Percentiles rank a stretch among this genome's conserved stretches.
Evolutionary conservation across 2,797 vertebrate genomes (phyloP).

Genomic region (Austrolebias charrua): DNA sequence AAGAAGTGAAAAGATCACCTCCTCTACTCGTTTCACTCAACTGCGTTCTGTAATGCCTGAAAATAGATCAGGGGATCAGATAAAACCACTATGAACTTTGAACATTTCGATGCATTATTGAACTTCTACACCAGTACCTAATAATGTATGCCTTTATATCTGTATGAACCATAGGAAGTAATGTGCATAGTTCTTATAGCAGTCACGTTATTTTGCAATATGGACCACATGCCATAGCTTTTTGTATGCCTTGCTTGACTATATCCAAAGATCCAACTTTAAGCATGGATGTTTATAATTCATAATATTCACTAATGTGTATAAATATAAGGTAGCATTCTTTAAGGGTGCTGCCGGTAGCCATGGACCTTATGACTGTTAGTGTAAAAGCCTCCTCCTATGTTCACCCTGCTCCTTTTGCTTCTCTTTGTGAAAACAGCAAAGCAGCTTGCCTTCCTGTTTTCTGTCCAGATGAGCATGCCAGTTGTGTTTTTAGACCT

Average conservation of each 20-base stretch:
- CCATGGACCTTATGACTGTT: conserved; percentile 83
- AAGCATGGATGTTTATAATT: conserved; percentile 51
- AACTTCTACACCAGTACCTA: conserved; percentile 23
- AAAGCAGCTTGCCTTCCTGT: conserved; percentile 28
- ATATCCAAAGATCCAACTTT: conserved; percentile 62
- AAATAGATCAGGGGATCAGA: conserved; percentile 48
- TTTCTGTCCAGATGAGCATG: conserved; percentile 30
- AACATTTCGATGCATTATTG: conserved; percentile 36
- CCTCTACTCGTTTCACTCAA: conserved; percentile 38
- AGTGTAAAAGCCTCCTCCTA: conserved; percentile 53
- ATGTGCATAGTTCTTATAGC: conserved; percentile 28
- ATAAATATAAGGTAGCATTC: conserved; percentile 57
- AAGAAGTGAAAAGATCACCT: conserved; percentile 43
- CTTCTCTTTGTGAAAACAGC: conserved; percentile 13
- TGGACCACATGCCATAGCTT: conserved; percentile 50
- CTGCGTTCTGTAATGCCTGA: conserved; percentile 37
- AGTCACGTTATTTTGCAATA: conserved; percentile 26
- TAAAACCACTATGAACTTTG: conserved; percentile 67
- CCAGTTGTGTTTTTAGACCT: conserved; percentile 7
- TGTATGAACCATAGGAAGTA: conserved; percentile 25
- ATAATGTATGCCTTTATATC: conserved; percentile 38
- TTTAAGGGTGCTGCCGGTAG: conserved; percentile 69
- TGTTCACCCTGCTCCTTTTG: conserved; percentile 23
- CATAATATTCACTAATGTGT: conserved; percentile 45
- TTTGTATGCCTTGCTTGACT: conserved; percentile 51